Percentiles rank a stretch among this genome's conserved stretches.
phyloP scores from a whole-genome alignment of 2,113 vertebrate genomes.

The Oxygymnocypris stewartii region DNA sequence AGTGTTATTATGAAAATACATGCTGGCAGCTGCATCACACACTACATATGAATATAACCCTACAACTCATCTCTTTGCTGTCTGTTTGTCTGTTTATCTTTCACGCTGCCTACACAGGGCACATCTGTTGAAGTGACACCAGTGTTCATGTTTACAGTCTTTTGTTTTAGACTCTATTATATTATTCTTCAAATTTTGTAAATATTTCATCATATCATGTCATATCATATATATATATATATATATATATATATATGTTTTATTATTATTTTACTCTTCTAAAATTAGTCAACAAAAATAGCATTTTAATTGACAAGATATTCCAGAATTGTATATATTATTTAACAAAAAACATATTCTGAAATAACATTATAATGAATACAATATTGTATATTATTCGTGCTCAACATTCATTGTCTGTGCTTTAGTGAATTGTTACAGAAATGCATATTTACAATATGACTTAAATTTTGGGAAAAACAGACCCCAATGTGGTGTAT shows the following conservation, averaged over 20 bases:
- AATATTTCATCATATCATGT: neutral
- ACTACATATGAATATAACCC: neutral
- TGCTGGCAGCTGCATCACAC: neutral
- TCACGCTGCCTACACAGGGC: neutral
- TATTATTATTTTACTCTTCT: neutral
- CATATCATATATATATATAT: too few species aligned
- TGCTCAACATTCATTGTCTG: too few species aligned
- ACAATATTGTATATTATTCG: too few species aligned
- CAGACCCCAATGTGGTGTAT: too few species aligned
- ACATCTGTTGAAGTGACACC: neutral
- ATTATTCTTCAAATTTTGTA: neutral
- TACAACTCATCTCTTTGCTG: neutral
- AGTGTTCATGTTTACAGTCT: neutral
- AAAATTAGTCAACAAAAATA: neutral
- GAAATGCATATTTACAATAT: too few species aligned
- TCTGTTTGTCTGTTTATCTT: neutral
- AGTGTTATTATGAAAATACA: conserved; percentile 2
- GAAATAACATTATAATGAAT: too few species aligned
- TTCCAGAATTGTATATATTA: too few species aligned
- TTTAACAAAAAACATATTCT: too few species aligned
- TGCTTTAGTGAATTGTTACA: neutral
- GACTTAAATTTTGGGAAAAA: neutral
- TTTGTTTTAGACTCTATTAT: neutral
- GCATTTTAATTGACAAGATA: too few species aligned
- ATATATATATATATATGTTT: too few species aligned